phyloP scores from a whole-genome alignment of 2,113 vertebrate species.

The Speoplatyrhinus poulsoni region DNA sequence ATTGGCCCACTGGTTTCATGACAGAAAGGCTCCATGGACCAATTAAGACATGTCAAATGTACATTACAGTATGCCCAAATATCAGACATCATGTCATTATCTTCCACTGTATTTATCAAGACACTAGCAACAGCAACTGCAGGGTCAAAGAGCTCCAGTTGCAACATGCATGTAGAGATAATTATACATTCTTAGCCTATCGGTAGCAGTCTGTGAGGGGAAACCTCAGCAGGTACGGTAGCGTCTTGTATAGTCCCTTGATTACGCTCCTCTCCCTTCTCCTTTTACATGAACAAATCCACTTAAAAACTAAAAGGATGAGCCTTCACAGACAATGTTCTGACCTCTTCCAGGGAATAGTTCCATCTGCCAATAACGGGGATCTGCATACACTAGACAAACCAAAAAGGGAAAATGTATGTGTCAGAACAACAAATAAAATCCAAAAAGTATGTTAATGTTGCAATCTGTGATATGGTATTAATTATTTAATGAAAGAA shows the following conservation, averaged over 20 bases:
- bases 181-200: constrained; percentile 1
- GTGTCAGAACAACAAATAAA: neutral
- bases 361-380: constrained; percentile 78
- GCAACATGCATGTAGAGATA: neutral
- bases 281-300: neutral
- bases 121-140: neutral
- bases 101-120: neutral
- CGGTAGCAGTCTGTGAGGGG: neutral
- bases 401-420: neutral
- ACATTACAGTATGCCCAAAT: neutral
- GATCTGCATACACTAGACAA: constrained; percentile 72
- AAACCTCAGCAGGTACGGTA: neutral
- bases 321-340: constrained; percentile 76
- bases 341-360: constrained; percentile 73
- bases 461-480: neutral
- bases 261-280: neutral
- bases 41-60: neutral
- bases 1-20: neutral
- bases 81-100: neutral
- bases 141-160: constrained; percentile 1
- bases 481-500: too few species aligned
- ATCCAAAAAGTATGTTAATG: neutral
- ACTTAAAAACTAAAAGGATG: constrained; percentile 49
- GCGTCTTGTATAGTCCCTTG: neutral
- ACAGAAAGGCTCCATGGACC: neutral